These are phyloP conservation scores for Chaenodraco wilsoni DNA, from an alignment of 2,797 vertebrate genomes.

Conservation along the genomic window DNA sequence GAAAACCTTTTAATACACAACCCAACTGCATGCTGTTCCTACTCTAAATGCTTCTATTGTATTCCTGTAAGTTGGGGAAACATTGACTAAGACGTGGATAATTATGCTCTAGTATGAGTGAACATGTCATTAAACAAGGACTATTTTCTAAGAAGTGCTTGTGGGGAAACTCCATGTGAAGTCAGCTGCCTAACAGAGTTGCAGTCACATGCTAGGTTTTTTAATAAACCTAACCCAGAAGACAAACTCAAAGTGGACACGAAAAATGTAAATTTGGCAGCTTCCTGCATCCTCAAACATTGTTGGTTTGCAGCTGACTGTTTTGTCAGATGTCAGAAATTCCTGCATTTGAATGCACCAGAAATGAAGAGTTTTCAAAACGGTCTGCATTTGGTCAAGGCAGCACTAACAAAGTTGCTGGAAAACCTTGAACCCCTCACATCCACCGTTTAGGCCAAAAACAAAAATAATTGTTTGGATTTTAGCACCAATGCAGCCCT, in stretches of 20 bases:
- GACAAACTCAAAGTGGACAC: slow-evolving; percentile 20
- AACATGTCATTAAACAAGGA: slow-evolving; percentile 24
- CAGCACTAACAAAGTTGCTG: no score
- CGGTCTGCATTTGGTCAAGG: no score
- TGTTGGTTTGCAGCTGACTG: slow-evolving; percentile 13
- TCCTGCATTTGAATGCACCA: slow-evolving; percentile 10
- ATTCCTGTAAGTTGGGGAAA: slow-evolving; percentile 20
- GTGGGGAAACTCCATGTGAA: slow-evolving; percentile 22
- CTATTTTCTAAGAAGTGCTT: slow-evolving; percentile 21
- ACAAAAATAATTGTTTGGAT: neutral
- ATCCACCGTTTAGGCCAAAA: neutral
- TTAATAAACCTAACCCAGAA: slow-evolving; percentile 18
- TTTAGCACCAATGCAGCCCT: neutral
- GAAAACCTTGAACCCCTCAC: no score
- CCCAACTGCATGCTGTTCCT: slow-evolving; percentile 1
- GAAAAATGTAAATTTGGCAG: slow-evolving; percentile 30
- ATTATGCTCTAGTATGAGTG: neutral
- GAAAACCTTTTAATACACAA: neutral
- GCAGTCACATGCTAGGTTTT: slow-evolving; percentile 30
- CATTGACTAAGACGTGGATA: slow-evolving; percentile 3
- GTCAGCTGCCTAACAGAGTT: slow-evolving; percentile 31
- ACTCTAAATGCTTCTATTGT: slow-evolving; percentile 4
- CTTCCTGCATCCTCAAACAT: neutral
- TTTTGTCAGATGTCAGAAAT: slow-evolving; percentile 22
- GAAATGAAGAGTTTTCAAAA: neutral